A percentile compares a stretch with the other conserved stretches of the same genome.
phyloP scores from a whole-genome alignment of 2,797 vertebrate genomes.

The Netta rufina region DNA sequence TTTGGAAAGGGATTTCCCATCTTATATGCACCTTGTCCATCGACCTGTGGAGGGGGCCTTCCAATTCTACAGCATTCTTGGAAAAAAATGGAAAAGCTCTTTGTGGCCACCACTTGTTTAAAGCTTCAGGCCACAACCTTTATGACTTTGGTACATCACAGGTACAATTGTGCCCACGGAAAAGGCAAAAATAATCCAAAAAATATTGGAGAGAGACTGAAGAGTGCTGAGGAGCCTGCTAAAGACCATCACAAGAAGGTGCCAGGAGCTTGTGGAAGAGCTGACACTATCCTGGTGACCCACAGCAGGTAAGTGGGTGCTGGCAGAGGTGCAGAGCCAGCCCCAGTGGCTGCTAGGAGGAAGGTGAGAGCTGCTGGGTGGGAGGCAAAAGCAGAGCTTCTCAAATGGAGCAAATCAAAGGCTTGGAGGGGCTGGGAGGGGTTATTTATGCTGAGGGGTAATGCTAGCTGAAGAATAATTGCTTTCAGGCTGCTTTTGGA shows the following conservation, averaged over 20 bases:
- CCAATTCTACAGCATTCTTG: no score
- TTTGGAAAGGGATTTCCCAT: no score
- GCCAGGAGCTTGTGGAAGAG: not conserved
- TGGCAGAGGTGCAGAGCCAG: not conserved
- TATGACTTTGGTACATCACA: not conserved
- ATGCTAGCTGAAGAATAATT: slow-evolving; percentile 30
- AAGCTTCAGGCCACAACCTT: not conserved
- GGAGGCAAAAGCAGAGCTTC: not conserved
- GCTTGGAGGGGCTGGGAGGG: not conserved
- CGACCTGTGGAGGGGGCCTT: no score
- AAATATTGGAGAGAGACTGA: not conserved
- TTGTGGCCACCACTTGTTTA: not conserved
- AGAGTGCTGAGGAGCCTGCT: not conserved
- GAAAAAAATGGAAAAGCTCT: no score
- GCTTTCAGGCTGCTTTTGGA: slow-evolving; percentile 35
- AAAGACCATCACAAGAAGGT: not conserved
- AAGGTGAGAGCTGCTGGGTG: not conserved
- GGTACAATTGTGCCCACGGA: not conserved
- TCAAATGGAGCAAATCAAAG: slow-evolving; percentile 24
- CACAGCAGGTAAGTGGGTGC: fast-evolving
- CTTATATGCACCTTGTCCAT: no score
- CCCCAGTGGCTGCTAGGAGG: fast-evolving
- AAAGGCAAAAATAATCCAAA: not conserved
- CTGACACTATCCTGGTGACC: not conserved
- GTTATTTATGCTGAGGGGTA: not conserved